Evolutionary conservation across 1,140 invertebrate species (phyloP).

Genomic region (Drosophila guanche): DNA sequence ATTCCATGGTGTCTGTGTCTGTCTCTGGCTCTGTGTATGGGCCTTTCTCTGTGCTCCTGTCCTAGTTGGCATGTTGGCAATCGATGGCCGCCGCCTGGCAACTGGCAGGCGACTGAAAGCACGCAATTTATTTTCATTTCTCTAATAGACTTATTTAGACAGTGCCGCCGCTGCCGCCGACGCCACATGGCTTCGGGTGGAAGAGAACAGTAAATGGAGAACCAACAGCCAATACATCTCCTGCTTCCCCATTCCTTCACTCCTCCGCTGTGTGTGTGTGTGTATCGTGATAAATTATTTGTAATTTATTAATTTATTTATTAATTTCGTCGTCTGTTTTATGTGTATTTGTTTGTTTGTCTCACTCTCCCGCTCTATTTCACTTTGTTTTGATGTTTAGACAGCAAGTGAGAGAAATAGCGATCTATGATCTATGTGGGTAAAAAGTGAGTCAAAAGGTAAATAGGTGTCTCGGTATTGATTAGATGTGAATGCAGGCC

Average conservation of each 20-base stretch:
- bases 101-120: slow-evolving; percentile 71
- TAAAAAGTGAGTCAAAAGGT: not conserved
- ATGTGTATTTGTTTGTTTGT: slow-evolving; percentile 24
- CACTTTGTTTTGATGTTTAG: slow-evolving; percentile 5
- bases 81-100: slow-evolving; percentile 61
- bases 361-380: slow-evolving; percentile 1
- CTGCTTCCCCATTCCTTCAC: not conserved
- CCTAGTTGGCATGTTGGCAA: slow-evolving; percentile 72
- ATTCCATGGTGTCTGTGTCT: slow-evolving; percentile 55
- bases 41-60: slow-evolving; percentile 8
- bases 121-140: slow-evolving; percentile 82
- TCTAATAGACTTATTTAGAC: slow-evolving; percentile 81
- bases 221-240: slow-evolving; percentile 34
- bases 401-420: not conserved
- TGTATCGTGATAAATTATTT: slow-evolving; percentile 70
- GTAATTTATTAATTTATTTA: slow-evolving; percentile 79
- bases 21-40: no score
- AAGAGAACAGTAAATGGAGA: not conserved
- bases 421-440: slow-evolving; percentile 11
- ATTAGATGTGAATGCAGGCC: no score
- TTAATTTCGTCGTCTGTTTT: slow-evolving; percentile 50
- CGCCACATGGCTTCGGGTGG: not conserved
- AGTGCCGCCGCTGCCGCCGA: slow-evolving; percentile 16
- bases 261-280: not conserved
- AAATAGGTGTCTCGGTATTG: no score